Evolutionary conservation across 2,888 invertebrate species (phyloP).

Genomic region (Sphaeridia pumilis): DNA sequence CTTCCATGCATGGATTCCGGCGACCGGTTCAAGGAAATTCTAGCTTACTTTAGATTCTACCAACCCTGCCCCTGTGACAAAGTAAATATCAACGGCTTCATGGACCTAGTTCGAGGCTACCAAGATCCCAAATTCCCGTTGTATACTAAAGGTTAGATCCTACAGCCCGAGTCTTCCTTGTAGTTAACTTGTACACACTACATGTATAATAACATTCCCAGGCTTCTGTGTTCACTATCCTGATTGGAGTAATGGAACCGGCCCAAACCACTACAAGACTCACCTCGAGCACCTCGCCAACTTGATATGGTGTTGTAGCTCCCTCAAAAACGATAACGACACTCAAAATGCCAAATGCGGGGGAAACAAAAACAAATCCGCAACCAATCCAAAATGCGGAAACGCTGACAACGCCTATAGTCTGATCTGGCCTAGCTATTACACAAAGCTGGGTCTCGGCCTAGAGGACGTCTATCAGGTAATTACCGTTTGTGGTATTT

Average conservation of each 20-base stretch:
- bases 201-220: constrained; percentile 7
- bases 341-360: too few relatives aligned
- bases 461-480: constrained; percentile 26
- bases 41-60: constrained; percentile 24
- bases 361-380: too few relatives aligned
- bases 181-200: background rate
- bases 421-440: constrained; percentile 31
- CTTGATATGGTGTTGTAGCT: too few relatives aligned
- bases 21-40: constrained; percentile 28
- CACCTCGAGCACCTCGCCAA: too few relatives aligned
- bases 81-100: constrained; percentile 27
- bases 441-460: constrained; percentile 29
- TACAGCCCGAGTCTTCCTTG: too few relatives aligned
- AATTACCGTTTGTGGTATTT: background rate
- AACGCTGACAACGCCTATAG: constrained; percentile 32
- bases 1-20: constrained; percentile 22
- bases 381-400: constrained; percentile 29
- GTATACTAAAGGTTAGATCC: constrained; percentile 22
- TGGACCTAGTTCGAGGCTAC: constrained; percentile 29
- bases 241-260: constrained; percentile 16
- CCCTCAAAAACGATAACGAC: too few relatives aligned
- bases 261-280: background rate
- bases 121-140: constrained; percentile 27
- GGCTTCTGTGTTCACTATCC: constrained; percentile 29
- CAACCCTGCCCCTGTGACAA: constrained; percentile 30